phyloP scores from a whole-genome alignment of 2,113 vertebrate genomes.

The Morone chrysops region DNA sequence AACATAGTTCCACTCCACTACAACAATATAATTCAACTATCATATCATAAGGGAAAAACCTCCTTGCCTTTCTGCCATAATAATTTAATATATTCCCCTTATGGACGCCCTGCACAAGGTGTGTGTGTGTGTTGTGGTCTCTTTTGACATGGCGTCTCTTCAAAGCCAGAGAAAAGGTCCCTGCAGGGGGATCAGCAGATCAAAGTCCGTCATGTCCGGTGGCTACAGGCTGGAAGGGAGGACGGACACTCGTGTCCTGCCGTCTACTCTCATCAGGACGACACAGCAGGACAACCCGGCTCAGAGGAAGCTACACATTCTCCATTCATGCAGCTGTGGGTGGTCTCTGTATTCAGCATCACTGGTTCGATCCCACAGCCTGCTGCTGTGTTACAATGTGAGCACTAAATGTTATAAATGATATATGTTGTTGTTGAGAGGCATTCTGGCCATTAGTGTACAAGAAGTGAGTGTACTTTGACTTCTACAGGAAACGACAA shows the following conservation, averaged over 20 bases:
- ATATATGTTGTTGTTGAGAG: too few relatives aligned
- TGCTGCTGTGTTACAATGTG: background rate
- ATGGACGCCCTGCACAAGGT: background rate
- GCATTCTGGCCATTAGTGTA: too few relatives aligned
- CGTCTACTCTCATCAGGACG: background rate
- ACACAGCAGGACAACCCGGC: background rate
- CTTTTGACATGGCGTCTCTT: background rate
- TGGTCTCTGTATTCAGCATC: background rate
- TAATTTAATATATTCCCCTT: background rate
- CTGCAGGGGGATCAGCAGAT: conserved; percentile 9
- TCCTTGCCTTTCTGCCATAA: too few relatives aligned
- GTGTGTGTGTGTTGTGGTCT: conserved; percentile 1
- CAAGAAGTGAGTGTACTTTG: too few relatives aligned
- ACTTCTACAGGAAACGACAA: too few relatives aligned
- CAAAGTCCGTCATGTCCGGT: conserved; percentile 17
- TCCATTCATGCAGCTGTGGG: conserved; percentile 1
- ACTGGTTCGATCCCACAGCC: background rate
- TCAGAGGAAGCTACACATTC: background rate
- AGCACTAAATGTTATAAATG: too few relatives aligned
- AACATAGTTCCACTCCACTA: too few relatives aligned
- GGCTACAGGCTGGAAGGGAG: conserved; percentile 22
- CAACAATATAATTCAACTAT: too few relatives aligned
- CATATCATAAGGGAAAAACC: too few relatives aligned
- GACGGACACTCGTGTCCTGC: background rate
- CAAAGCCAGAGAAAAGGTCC: conserved; percentile 23